A percentile compares a stretch with the other conserved stretches of the same genome.
phyloP scores from a whole-genome alignment of 2,113 vertebrate genomes.

The Cromileptes altivelis region DNA sequence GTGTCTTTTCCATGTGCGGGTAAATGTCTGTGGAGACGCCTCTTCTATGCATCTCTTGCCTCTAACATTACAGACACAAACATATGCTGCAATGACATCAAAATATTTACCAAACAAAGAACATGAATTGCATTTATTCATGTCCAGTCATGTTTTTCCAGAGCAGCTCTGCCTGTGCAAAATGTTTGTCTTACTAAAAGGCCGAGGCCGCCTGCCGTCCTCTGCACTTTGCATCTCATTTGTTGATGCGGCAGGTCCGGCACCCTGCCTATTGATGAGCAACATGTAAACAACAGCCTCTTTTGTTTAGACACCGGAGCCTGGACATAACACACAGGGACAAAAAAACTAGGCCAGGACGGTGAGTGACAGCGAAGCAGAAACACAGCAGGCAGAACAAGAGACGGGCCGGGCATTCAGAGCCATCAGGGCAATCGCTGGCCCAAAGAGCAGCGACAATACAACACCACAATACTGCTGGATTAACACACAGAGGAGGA shows the following conservation, averaged over 20 bases:
- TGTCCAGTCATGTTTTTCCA: not conserved
- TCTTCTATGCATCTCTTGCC: not conserved
- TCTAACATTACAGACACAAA: not conserved
- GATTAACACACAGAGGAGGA: constrained; percentile 69
- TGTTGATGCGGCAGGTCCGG: constrained; percentile 35
- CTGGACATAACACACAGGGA: constrained; percentile 19
- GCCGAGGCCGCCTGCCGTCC: not conserved
- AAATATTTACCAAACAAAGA: not conserved
- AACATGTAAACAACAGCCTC: constrained; percentile 56
- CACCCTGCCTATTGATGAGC: constrained; percentile 13
- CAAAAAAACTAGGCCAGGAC: constrained; percentile 29
- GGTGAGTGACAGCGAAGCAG: constrained; percentile 69
- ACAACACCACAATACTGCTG: constrained; percentile 61
- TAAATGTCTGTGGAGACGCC: no score
- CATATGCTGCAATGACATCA: not conserved
- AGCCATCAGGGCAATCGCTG: constrained; percentile 17
- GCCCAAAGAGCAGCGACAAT: constrained; percentile 42
- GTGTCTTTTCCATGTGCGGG: not conserved
- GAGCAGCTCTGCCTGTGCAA: not conserved
- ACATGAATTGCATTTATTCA: not conserved
- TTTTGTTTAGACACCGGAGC: constrained; percentile 54
- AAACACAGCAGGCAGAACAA: constrained; percentile 45
- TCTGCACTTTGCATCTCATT: constrained; percentile 67
- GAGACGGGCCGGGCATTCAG: constrained; percentile 30
- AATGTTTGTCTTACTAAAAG: not conserved